Conservation (phyloP, 2,113 vertebrate species). For the Nyctibius bracteatus region DNA sequence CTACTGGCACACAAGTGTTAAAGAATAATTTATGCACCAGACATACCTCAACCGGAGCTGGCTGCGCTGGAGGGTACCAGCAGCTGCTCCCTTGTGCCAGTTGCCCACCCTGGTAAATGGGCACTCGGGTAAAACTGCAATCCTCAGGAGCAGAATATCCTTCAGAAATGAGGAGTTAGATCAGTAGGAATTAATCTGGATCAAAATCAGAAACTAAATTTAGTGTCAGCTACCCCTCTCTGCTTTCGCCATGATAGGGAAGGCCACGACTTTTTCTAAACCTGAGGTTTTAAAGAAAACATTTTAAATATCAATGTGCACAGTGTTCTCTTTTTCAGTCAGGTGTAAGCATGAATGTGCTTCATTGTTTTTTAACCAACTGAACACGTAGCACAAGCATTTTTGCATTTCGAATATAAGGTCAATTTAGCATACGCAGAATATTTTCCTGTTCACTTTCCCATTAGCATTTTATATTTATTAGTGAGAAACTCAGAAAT, state of each 20-base stretch:
- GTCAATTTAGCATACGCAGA: not conserved
- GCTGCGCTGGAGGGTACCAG: not conserved
- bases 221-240: not conserved
- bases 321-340: not conserved
- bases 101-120: not conserved
- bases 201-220: not conserved
- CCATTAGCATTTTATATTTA: not conserved
- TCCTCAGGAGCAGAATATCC: not conserved
- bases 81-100: not conserved
- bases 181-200: not conserved
- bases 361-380: not conserved
- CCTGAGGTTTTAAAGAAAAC: not conserved
- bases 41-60: fast-evolving
- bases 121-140: not conserved
- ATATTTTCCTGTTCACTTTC: not conserved
- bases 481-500: not conserved
- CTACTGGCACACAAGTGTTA: fast-evolving
- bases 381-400: not conserved
- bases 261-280: not conserved
- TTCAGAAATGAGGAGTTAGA: not conserved
- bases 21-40: not conserved
- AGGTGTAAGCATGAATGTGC: not conserved
- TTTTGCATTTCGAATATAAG: not conserved
- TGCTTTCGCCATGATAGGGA: fast-evolving
- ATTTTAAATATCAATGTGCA: not conserved